A percentile compares a stretch with the other conserved stretches of the same genome.
Conservation (phyloP, 2,888 invertebrate species). For the Drosophila yooni region DNA sequence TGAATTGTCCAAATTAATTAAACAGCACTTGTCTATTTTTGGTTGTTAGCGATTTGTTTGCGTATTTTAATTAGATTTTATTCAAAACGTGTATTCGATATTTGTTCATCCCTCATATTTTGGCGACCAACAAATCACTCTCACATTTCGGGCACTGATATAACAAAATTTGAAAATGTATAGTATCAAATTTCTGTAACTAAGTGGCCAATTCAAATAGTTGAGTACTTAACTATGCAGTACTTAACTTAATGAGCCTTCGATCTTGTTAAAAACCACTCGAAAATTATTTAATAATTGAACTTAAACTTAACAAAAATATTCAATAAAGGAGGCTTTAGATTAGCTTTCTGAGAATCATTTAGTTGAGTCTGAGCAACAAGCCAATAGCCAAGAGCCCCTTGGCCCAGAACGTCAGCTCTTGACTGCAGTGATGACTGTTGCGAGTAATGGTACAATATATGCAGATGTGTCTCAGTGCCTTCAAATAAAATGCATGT, state of each 20-base stretch:
- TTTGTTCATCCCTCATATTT: not conserved
- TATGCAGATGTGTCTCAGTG: constrained; percentile 61
- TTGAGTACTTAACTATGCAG: not conserved
- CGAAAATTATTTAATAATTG: not conserved
- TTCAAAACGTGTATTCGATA: not conserved
- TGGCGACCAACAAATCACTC: not conserved
- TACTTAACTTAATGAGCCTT: not conserved
- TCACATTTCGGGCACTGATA: not conserved
- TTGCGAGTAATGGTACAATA: constrained; percentile 19
- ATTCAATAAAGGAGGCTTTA: not conserved
- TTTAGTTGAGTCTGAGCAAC: constrained; percentile 22
- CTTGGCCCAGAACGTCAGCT: constrained; percentile 20
- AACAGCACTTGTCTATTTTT: constrained; percentile 1
- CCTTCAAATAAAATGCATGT: constrained; percentile 64
- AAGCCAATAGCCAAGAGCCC: constrained; percentile 30
- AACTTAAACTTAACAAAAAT: not conserved
- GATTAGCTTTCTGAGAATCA: not conserved
- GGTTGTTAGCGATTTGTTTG: not conserved
- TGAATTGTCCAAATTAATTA: not conserved
- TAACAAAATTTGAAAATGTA: not conserved
- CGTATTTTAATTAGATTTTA: not conserved
- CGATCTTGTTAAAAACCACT: not conserved
- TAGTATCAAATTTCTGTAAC: not conserved
- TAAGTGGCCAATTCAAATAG: not conserved
- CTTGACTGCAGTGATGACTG: constrained; percentile 50